Conservation (phyloP, 1,140 invertebrate species). For the Heterodera carotae region DNA sequence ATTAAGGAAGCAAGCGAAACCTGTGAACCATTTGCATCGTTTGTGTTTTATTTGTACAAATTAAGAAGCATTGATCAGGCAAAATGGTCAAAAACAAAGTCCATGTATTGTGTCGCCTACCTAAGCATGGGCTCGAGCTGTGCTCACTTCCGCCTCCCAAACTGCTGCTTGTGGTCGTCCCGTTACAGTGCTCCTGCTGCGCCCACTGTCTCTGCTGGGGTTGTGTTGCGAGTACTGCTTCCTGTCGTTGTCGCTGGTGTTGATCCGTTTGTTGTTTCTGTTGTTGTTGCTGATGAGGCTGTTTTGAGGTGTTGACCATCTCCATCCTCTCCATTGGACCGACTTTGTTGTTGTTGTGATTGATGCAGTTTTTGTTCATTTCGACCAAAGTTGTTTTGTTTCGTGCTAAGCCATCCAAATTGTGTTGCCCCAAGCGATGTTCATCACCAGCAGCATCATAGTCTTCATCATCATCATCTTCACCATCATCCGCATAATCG, state of each 20-base stretch:
- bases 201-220: not conserved
- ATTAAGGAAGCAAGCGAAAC: too few species aligned
- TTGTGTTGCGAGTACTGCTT: not conserved
- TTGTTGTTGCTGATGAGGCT: too few species aligned
- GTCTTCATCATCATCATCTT: not conserved
- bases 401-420: not conserved
- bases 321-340: not conserved
- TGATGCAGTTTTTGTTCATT: too few species aligned
- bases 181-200: not conserved
- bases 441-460: not conserved
- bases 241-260: not conserved
- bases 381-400: not conserved
- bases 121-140: not conserved
- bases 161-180: too few species aligned
- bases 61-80: too few species aligned
- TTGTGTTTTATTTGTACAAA: too few species aligned
- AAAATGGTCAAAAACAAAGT: too few species aligned
- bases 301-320: not conserved
- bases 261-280: not conserved
- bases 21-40: too few species aligned
- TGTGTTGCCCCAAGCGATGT: not conserved
- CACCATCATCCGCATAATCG: not conserved
- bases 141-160: not conserved
- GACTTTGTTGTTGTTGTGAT: slow-evolving; percentile 3
- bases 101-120: not conserved